A percentile compares a stretch with the other conserved stretches of the same genome.
Conservation (phyloP, 1,140 invertebrate species). For the Drusus annulatus region DNA sequence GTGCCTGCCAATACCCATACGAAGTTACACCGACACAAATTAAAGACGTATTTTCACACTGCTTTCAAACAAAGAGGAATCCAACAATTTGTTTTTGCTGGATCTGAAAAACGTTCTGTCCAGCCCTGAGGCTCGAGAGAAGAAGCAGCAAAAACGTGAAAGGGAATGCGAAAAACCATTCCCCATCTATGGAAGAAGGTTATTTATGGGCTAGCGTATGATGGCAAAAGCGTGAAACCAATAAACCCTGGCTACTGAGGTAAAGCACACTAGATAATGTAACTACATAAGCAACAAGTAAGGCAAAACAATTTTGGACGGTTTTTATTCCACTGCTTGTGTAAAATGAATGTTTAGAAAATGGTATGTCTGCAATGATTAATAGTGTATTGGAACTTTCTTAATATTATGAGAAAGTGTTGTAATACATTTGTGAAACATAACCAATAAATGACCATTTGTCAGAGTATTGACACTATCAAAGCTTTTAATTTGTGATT, state of each 20-base stretch:
- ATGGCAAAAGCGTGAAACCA: constrained; percentile 1
- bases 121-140: background rate
- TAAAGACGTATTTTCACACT: background rate
- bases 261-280: background rate
- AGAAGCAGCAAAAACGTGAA: background rate
- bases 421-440: no score
- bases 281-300: constrained; percentile 10
- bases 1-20: no score
- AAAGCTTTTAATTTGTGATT: no score
- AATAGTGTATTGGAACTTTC: no score
- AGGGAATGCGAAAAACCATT: background rate
- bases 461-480: no score
- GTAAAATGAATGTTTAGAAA: no score
- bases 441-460: no score
- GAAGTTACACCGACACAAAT: no score
- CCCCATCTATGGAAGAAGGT: constrained; percentile 1
- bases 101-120: background rate
- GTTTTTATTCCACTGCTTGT: no score
- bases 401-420: no score
- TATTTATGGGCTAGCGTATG: constrained; percentile 12
- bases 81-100: constrained; percentile 12
- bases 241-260: background rate
- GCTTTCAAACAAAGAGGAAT: background rate
- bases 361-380: no score
- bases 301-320: no score